A percentile compares a stretch with the other conserved stretches of the same genome.
These are phyloP conservation scores for Odontomyia ornata DNA, from an alignment of 2,888 invertebrate species.

Conservation along the genomic window DNA sequence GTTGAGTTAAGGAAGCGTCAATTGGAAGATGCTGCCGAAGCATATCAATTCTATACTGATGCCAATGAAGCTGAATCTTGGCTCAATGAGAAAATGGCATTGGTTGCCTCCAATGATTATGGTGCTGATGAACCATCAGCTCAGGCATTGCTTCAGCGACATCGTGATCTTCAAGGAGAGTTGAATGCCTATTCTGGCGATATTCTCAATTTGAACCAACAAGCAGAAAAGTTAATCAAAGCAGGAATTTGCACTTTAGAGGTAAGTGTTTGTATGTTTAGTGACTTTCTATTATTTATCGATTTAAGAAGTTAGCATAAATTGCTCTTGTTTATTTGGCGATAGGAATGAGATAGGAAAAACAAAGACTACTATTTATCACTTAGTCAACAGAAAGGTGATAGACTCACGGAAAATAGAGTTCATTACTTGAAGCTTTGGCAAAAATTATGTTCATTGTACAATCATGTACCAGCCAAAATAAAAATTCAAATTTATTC, in stretches of 20 bases:
- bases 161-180: slow-evolving; percentile 87
- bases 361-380: too few species aligned
- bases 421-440: too few species aligned
- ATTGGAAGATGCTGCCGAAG: slow-evolving; percentile 87
- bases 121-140: slow-evolving; percentile 93
- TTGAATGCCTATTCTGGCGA: slow-evolving; percentile 88
- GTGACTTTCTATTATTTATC: too few species aligned
- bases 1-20: slow-evolving; percentile 78
- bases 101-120: slow-evolving; percentile 88
- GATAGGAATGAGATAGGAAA: too few species aligned
- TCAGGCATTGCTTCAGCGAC: slow-evolving; percentile 85
- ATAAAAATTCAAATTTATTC: too few species aligned
- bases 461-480: too few species aligned
- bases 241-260: slow-evolving; percentile 74
- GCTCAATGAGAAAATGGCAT: slow-evolving; percentile 94
- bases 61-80: slow-evolving; percentile 98
- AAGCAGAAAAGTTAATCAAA: slow-evolving; percentile 79
- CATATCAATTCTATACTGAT: slow-evolving; percentile 96
- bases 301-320: too few species aligned
- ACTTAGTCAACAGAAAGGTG: too few species aligned
- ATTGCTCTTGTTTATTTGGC: too few species aligned
- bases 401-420: too few species aligned
- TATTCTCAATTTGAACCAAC: slow-evolving; percentile 79
- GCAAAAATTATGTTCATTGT: too few species aligned
- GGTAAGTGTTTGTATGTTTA: too few species aligned